Conservation (phyloP, 2,888 invertebrate species). For the Ceramica pisi region DNA sequence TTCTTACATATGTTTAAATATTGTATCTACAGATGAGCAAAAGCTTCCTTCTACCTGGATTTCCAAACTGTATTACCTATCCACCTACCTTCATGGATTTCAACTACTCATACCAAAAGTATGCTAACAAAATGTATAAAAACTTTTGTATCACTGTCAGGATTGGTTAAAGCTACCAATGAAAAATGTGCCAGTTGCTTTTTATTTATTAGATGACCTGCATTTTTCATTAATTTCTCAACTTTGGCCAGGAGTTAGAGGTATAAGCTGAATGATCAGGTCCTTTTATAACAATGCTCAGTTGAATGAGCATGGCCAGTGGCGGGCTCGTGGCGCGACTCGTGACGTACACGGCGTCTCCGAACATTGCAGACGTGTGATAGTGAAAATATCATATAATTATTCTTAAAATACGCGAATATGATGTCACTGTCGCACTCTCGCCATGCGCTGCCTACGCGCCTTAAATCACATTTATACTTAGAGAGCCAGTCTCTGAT, state of each 20-base stretch:
- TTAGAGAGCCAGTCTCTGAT: conserved; percentile 71
- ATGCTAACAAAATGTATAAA: neutral
- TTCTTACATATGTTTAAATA: neutral
- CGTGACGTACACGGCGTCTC: conserved; percentile 33
- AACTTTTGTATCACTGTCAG: conserved; percentile 9
- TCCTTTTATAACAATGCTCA: conserved; percentile 20
- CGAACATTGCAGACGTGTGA: conserved; percentile 41
- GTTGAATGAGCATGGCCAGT: neutral
- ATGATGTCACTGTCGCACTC: conserved; percentile 79
- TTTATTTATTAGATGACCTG: conserved; percentile 7
- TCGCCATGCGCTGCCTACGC: conserved; percentile 75
- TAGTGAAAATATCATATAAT: conserved; percentile 64
- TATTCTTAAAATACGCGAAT: conserved; percentile 75
- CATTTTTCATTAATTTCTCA: conserved; percentile 38
- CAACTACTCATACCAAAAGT: neutral
- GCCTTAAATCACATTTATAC: conserved; percentile 73
- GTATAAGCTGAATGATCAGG: conserved; percentile 3
- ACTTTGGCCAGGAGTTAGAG: conserved; percentile 13
- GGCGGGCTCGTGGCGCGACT: neutral
- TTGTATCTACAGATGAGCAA: neutral
- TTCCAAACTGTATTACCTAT: neutral
- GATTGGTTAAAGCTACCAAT: neutral
- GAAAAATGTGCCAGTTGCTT: conserved; percentile 18
- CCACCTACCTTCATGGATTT: neutral
- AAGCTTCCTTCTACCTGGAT: neutral